Evolutionary conservation across 2,797 vertebrate genomes (phyloP).

Genomic region (Philypnodon macrostomus): DNA sequence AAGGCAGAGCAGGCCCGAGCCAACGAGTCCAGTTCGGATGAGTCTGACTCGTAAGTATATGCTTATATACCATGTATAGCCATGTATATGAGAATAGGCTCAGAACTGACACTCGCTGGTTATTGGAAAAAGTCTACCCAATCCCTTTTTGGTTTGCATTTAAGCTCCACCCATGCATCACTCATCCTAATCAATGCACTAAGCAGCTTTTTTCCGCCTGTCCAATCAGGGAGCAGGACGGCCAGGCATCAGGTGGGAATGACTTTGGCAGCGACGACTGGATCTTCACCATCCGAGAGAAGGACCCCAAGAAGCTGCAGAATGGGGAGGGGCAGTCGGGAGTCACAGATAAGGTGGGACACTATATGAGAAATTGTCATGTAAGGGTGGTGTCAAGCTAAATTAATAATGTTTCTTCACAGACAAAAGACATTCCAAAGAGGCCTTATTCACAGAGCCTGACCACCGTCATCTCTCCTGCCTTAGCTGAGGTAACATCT

Average conservation of each 20-base stretch:
- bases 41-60: slow-evolving; percentile 88
- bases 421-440: slow-evolving; percentile 89
- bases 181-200: slow-evolving; percentile 2
- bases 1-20: slow-evolving; percentile 88
- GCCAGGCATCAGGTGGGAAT: slow-evolving; percentile 90
- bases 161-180: slow-evolving; percentile 8
- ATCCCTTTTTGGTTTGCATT: slow-evolving; percentile 2
- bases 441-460: slow-evolving; percentile 93
- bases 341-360: slow-evolving; percentile 82
- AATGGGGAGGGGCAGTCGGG: slow-evolving; percentile 86
- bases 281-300: slow-evolving; percentile 95
- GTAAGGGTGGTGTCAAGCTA: neutral
- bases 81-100: neutral
- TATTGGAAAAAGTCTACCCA: neutral
- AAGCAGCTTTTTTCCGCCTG: slow-evolving; percentile 8
- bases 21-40: slow-evolving; percentile 90
- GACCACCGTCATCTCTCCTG: slow-evolving; percentile 90
- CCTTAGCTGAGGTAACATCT: slow-evolving; percentile 88
- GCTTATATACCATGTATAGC: neutral
- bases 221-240: slow-evolving; percentile 86
- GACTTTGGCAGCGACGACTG: slow-evolving; percentile 87
- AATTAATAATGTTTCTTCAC: slow-evolving; percentile 14
- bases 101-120: neutral
- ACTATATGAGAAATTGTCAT: neutral
- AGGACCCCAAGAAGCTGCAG: slow-evolving; percentile 90